Evolutionary conservation across 2,113 vertebrate species (phyloP).

Genomic region (Cephalopholis sonnerati): DNA sequence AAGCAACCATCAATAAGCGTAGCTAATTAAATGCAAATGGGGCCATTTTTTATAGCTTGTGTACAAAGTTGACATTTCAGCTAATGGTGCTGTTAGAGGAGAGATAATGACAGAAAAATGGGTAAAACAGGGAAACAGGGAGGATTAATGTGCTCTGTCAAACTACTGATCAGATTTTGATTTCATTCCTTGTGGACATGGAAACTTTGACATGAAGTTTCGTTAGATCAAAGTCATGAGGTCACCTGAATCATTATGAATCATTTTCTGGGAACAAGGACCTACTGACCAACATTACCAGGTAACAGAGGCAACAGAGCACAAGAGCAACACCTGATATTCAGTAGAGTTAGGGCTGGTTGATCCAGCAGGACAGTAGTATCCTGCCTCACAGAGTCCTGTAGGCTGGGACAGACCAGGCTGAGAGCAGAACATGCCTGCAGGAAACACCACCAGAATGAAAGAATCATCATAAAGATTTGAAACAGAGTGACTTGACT

Average conservation of each 20-base stretch:
- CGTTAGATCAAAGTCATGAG: slow-evolving; percentile 4
- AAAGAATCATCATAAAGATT: neutral
- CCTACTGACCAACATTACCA: neutral
- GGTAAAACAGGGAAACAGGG: neutral
- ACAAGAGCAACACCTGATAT: slow-evolving; percentile 78
- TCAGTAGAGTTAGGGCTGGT: slow-evolving; percentile 85
- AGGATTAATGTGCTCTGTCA: neutral
- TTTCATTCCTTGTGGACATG: neutral
- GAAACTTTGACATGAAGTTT: neutral
- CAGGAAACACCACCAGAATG: slow-evolving; percentile 31
- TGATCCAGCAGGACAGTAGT: slow-evolving; percentile 88
- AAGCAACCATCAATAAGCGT: neutral
- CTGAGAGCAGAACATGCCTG: slow-evolving; percentile 91
- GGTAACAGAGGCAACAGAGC: neutral
- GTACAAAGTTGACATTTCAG: neutral
- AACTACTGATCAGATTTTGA: neutral
- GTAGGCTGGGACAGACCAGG: slow-evolving; percentile 86
- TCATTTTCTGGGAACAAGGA: neutral
- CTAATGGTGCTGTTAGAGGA: neutral
- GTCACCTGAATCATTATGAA: neutral
- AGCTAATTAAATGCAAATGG: neutral
- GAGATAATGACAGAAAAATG: neutral
- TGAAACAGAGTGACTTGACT: neutral
- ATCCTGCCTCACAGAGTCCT: slow-evolving; percentile 88
- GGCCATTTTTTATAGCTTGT: neutral